Conservation (phyloP, 2,797 vertebrate species). For the Schizopygopsis malacanthus region DNA sequence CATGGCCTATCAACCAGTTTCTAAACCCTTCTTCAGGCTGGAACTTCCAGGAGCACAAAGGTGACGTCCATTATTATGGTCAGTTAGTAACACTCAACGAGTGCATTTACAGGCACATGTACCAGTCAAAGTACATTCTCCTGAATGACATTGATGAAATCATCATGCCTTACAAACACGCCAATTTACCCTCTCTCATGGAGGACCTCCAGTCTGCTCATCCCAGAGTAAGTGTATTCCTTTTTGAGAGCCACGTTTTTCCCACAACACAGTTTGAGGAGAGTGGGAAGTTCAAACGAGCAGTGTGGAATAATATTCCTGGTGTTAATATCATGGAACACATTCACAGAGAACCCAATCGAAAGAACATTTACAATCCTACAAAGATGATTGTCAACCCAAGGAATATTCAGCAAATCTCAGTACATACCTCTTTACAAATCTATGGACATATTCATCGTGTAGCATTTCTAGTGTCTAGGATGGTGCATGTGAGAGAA, state of each 20-base stretch:
- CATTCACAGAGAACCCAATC: slow-evolving; percentile 62
- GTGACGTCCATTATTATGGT: slow-evolving; percentile 73
- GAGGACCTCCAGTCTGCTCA: slow-evolving; percentile 64
- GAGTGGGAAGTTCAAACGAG: slow-evolving; percentile 48
- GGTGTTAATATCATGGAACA: slow-evolving; percentile 66
- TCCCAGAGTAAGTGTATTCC: slow-evolving; percentile 62
- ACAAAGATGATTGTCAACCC: slow-evolving; percentile 67
- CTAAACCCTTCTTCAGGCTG: slow-evolving; percentile 69
- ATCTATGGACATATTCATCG: not conserved
- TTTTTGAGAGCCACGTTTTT: slow-evolving; percentile 74
- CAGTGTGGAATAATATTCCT: slow-evolving; percentile 51
- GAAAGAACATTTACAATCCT: slow-evolving; percentile 50
- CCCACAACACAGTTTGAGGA: slow-evolving; percentile 62
- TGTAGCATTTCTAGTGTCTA: slow-evolving; percentile 53
- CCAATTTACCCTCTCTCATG: slow-evolving; percentile 72
- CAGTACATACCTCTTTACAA: slow-evolving; percentile 59
- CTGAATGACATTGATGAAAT: slow-evolving; percentile 78
- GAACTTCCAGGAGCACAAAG: slow-evolving; percentile 57
- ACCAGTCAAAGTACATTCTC: slow-evolving; percentile 72
- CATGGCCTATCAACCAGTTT: slow-evolving; percentile 72
- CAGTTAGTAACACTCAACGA: slow-evolving; percentile 78
- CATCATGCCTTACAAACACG: slow-evolving; percentile 72
- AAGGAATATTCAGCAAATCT: slow-evolving; percentile 61
- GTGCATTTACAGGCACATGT: slow-evolving; percentile 77
- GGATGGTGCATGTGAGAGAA: slow-evolving; percentile 58